Conservation (phyloP, 2,888 invertebrate species). For the Clistopyga incitator region DNA sequence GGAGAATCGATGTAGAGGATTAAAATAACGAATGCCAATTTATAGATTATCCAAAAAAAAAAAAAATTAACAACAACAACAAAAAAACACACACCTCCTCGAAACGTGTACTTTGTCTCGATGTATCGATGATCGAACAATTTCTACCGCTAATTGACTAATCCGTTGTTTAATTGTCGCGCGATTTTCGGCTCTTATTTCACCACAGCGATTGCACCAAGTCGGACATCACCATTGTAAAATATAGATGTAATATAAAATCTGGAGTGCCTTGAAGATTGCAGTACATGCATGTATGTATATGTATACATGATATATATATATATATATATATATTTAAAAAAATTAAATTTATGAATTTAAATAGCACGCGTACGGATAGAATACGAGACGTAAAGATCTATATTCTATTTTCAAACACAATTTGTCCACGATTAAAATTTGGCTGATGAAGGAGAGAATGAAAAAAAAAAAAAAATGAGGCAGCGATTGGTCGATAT, state of each 20-base stretch:
- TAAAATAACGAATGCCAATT: background rate
- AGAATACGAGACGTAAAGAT: slow-evolving; percentile 39
- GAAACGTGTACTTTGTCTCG: slow-evolving; percentile 12
- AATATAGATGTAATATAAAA: slow-evolving; percentile 74
- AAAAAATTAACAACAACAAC: background rate
- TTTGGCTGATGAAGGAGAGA: slow-evolving; percentile 27
- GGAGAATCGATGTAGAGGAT: background rate
- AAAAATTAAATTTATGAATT: slow-evolving; percentile 68
- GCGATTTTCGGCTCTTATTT: slow-evolving; percentile 3
- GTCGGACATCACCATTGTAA: slow-evolving; percentile 69
- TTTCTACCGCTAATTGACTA: slow-evolving; percentile 38
- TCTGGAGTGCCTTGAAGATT: slow-evolving; percentile 84
- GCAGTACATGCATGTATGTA: slow-evolving; percentile 79
- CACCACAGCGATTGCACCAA: slow-evolving; percentile 54
- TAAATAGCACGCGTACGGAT: slow-evolving; percentile 48
- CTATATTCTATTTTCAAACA: slow-evolving; percentile 62
- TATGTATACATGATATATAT: slow-evolving; percentile 73
- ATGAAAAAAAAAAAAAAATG: slow-evolving; percentile 27
- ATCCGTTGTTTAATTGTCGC: slow-evolving; percentile 27
- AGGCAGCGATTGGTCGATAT: slow-evolving; percentile 1
- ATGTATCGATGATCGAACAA: slow-evolving; percentile 29
- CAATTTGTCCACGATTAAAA: slow-evolving; percentile 47
- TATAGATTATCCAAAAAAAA: background rate
- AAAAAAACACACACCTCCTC: background rate
- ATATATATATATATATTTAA: slow-evolving; percentile 71